Percentiles rank a stretch among this genome's conserved stretches.
Evolutionary conservation across 2,888 invertebrate species (phyloP).

Genomic region (Eupithecia dodoneata): DNA sequence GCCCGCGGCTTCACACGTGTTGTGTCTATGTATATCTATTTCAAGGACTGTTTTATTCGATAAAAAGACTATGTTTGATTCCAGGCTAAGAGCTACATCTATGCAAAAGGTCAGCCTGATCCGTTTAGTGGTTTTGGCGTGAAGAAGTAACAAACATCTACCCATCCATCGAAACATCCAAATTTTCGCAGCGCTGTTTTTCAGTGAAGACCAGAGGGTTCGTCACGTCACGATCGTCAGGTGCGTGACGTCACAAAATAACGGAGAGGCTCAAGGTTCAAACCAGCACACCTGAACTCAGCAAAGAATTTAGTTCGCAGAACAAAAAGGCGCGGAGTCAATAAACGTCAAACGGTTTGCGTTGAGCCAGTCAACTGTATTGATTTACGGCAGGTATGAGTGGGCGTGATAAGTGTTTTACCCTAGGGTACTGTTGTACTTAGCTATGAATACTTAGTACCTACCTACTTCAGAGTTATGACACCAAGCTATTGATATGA

Average conservation of each 20-base stretch:
- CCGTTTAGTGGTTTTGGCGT: too few relatives aligned
- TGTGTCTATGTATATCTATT: too few relatives aligned
- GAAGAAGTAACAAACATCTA: too few relatives aligned
- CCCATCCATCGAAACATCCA: too few relatives aligned
- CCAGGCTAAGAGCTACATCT: too few relatives aligned
- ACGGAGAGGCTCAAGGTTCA: neutral
- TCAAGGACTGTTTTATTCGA: too few relatives aligned
- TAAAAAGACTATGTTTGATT: too few relatives aligned
- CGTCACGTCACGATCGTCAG: neutral
- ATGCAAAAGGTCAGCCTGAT: too few relatives aligned
- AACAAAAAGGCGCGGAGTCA: slow-evolving; percentile 12
- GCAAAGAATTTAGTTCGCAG: neutral
- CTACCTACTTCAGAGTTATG: slow-evolving; percentile 14
- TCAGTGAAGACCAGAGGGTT: too few relatives aligned
- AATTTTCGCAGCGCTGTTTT: too few relatives aligned
- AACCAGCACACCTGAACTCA: neutral
- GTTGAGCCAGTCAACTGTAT: slow-evolving; percentile 67
- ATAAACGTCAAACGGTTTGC: slow-evolving; percentile 58
- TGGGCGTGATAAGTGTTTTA: slow-evolving; percentile 65
- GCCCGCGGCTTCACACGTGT: too few relatives aligned
- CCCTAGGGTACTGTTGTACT: slow-evolving; percentile 16
- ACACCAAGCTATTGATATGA: neutral
- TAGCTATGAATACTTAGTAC: neutral
- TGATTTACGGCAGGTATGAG: slow-evolving; percentile 68
- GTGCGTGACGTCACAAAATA: too few relatives aligned